Percentiles rank a stretch among this genome's conserved stretches.
phyloP scores from a whole-genome alignment of 1,140 invertebrate genomes.

The Brachionus koreanus region DNA sequence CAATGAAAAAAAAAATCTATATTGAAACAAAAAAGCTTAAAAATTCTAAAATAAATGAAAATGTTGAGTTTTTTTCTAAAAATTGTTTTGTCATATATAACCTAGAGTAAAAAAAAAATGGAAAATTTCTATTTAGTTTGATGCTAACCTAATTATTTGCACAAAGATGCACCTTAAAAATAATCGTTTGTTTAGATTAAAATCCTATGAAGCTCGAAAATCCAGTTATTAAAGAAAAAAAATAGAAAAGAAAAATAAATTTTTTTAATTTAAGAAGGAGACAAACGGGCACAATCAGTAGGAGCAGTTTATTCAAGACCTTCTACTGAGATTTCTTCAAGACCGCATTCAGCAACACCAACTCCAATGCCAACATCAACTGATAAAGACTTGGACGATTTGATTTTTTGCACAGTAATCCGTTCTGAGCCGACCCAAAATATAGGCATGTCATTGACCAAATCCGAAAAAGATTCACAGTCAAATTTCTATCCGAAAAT shows the following conservation, averaged over 20 bases:
- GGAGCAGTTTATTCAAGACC: neutral
- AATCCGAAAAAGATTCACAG: neutral
- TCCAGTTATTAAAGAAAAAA: too few relatives aligned
- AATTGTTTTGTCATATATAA: too few relatives aligned
- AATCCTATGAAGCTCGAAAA: too few relatives aligned
- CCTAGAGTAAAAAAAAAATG: too few relatives aligned
- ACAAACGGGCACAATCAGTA: constrained; percentile 19
- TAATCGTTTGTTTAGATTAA: too few relatives aligned
- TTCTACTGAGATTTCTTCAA: neutral
- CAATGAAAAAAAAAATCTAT: too few relatives aligned
- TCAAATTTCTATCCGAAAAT: neutral
- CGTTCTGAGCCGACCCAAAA: neutral
- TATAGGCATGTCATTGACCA: constrained; percentile 36
- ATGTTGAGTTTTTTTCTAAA: too few relatives aligned
- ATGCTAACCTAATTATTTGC: too few relatives aligned
- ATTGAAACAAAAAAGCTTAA: too few relatives aligned
- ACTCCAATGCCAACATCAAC: neutral
- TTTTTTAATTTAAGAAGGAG: neutral
- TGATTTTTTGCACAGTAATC: neutral
- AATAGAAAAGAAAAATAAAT: neutral
- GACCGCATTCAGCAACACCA: neutral
- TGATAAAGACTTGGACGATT: neutral
- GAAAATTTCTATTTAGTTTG: too few relatives aligned
- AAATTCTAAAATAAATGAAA: too few relatives aligned
- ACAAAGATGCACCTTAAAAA: too few relatives aligned